Conservation (phyloP, 2,797 vertebrate species). For the Megalops cyprinoides region DNA sequence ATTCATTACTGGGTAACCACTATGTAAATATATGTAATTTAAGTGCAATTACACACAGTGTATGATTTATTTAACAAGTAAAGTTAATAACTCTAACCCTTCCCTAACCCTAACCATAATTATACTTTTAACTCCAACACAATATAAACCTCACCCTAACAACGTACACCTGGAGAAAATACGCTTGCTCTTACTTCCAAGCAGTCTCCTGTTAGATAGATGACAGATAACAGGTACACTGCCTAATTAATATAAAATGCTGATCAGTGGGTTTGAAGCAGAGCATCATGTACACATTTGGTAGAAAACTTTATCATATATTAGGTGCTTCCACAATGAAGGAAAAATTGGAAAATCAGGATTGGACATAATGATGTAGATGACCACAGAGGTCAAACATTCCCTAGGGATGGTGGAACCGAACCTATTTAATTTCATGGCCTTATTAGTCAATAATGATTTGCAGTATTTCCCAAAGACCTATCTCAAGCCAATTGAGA, state of each 20-base stretch:
- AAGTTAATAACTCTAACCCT: background rate
- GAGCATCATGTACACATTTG: background rate
- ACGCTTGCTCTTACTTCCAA: background rate
- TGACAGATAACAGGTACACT: no score
- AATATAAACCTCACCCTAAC: background rate
- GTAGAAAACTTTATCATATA: background rate
- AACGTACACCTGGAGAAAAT: background rate
- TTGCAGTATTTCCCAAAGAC: background rate
- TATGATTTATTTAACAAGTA: background rate
- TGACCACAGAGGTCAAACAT: constrained; percentile 24
- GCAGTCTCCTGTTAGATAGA: no score
- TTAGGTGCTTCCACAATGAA: no score
- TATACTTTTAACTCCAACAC: background rate
- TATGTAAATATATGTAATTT: background rate
- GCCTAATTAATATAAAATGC: background rate
- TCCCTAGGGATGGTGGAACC: no score
- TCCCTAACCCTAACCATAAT: background rate
- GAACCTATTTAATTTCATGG: no score
- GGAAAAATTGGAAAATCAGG: no score
- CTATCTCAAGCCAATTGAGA: background rate
- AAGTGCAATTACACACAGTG: background rate
- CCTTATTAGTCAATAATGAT: constrained; percentile 45
- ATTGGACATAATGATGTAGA: constrained; percentile 49
- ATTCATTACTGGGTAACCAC: background rate
- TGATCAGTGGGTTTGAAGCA: no score